Evolutionary conservation across 1,140 invertebrate genomes (phyloP).

Genomic region (Sipha flava): DNA sequence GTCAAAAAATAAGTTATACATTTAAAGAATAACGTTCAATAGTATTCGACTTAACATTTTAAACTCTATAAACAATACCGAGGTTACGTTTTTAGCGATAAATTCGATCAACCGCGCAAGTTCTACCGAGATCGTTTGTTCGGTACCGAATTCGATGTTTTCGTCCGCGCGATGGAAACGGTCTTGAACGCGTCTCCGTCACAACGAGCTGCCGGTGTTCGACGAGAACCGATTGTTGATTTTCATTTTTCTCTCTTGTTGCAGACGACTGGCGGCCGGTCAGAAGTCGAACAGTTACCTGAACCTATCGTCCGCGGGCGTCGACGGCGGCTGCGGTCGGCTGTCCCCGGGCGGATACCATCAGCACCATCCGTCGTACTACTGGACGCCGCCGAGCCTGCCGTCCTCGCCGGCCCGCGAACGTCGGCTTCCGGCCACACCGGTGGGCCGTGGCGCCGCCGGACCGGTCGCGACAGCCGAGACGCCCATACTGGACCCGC

Average conservation of each 20-base stretch:
- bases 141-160: too few species aligned
- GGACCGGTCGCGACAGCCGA: not conserved
- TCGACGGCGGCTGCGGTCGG: not conserved
- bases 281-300: not conserved
- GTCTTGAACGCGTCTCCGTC: too few species aligned
- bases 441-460: not conserved
- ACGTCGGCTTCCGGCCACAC: not conserved
- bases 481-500: not conserved
- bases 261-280: not conserved
- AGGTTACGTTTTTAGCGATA: too few species aligned
- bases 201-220: too few species aligned
- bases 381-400: slow-evolving; percentile 6
- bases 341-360: not conserved
- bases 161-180: too few species aligned
- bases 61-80: too few species aligned
- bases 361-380: not conserved
- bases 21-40: too few species aligned
- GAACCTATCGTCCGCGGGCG: not conserved
- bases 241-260: not conserved
- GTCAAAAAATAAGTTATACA: too few species aligned
- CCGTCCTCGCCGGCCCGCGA: slow-evolving; percentile 4
- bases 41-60: too few species aligned
- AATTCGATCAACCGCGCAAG: too few species aligned
- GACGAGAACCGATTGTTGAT: too few species aligned
- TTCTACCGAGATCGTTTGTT: too few species aligned